These are phyloP conservation scores for Tuta absoluta DNA, from an alignment of 2,888 invertebrate genomes.

Conservation along the genomic window DNA sequence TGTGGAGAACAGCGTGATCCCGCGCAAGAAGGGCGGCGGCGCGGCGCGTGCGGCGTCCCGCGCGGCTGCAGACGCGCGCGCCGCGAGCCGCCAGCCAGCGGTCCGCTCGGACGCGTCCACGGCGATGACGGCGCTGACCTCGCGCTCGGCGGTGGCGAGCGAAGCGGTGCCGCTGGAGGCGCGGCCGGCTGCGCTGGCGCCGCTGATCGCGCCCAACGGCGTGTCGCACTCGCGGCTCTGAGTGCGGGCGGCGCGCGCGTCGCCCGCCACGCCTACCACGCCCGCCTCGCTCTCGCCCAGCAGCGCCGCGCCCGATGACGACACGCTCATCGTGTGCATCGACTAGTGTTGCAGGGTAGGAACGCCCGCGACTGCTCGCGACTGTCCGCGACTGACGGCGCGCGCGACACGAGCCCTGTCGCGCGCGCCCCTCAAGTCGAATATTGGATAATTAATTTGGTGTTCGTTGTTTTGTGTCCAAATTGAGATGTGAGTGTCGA, in stretches of 20 bases:
- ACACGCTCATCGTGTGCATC: constrained; percentile 66
- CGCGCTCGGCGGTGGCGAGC: constrained; percentile 62
- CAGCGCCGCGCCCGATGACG: constrained; percentile 56
- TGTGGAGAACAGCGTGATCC: constrained; percentile 90
- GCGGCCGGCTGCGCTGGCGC: constrained; percentile 57
- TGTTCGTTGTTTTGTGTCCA: constrained; percentile 40
- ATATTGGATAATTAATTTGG: constrained; percentile 3
- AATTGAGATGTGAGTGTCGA: constrained; percentile 44
- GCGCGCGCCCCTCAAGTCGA: constrained; percentile 40
- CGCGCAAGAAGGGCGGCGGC: constrained; percentile 44
- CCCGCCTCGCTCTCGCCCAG: constrained; percentile 55
- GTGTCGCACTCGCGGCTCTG: constrained; percentile 68
- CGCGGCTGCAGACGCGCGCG: constrained; percentile 52
- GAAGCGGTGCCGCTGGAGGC: constrained; percentile 61
- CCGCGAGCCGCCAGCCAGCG: constrained; percentile 40
- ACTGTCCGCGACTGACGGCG: constrained; percentile 33
- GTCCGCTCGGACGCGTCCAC: constrained; percentile 25
- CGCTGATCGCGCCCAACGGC: constrained; percentile 68
- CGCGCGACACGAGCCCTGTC: constrained; percentile 63
- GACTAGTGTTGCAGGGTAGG: constrained; percentile 49
- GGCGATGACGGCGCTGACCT: constrained; percentile 76
- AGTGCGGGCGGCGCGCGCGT: constrained; percentile 63
- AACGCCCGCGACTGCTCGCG: not conserved
- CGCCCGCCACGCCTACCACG: constrained; percentile 54
- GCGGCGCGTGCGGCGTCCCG: constrained; percentile 59